Percentiles rank a stretch among this genome's conserved stretches.
phyloP scores from a whole-genome alignment of 2,113 vertebrate species.

The Pelodiscus sinensis region DNA sequence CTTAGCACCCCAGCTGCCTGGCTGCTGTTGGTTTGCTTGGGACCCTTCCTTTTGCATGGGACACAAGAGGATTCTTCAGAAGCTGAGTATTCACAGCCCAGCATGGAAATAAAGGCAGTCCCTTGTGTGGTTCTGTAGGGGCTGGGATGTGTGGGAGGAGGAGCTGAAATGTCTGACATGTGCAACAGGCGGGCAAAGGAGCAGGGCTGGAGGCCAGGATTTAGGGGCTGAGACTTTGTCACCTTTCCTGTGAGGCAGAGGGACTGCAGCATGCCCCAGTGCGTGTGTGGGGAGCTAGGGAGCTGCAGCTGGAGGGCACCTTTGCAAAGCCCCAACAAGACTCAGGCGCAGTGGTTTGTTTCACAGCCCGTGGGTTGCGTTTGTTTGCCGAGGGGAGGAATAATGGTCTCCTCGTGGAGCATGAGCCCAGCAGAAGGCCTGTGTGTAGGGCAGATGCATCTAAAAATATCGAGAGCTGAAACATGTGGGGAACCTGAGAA shows the following conservation, averaged over 20 bases:
- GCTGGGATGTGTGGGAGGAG: background rate
- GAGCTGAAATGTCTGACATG: background rate
- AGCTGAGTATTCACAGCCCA: background rate
- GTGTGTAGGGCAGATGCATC: background rate
- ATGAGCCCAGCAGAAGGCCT: no score
- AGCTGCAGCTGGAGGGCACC: background rate
- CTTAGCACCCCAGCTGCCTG: background rate
- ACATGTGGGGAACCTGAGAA: background rate
- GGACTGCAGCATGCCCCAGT: background rate
- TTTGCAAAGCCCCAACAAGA: background rate
- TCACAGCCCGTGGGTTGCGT: background rate
- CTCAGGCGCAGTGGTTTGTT: background rate
- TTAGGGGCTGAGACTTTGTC: background rate
- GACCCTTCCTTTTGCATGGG: background rate
- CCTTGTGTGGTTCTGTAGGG: background rate
- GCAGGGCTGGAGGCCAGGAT: background rate
- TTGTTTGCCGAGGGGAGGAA: background rate
- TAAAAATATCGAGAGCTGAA: constrained; percentile 10
- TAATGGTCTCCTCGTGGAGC: background rate
- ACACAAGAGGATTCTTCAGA: background rate
- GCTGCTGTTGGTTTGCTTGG: background rate
- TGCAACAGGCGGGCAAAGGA: background rate
- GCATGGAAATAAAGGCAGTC: background rate
- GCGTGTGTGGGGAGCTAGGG: background rate
- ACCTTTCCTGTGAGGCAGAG: background rate